Evolutionary conservation across 2,888 invertebrate species (phyloP), one percentile per base, ranked within the genome.

Genomic region (Drosophila macrospina): DNA sequence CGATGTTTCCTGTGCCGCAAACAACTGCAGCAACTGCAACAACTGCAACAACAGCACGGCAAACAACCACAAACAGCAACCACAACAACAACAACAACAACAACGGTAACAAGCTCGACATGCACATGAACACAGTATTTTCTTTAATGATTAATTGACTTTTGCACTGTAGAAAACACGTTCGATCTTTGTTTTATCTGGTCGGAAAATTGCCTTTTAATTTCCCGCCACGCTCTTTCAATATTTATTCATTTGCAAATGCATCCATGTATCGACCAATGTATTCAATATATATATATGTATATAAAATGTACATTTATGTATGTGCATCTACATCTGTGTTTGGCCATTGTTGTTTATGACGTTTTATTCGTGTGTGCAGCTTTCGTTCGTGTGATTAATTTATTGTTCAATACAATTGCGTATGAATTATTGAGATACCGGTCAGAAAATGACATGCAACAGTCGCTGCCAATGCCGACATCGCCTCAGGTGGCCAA

Each of bases 391-490:
- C 87, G 87, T 82, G 85, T 82, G 81, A 82, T 86, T 82, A 86
- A 82, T 82, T 82, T 82, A 82, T 82, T 82, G 87, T 84, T 84
- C 87, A 82, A 82, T 86, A 81, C 81, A 82, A 82, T 82, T 82
- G 81, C 87, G 85, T 82, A 82, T 81, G 87, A 81, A 81, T 81
- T 81, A 81, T 82, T 86, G 81, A 82, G 81, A 82, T 82, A 84
- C 75, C 69, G 81, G 78, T 84, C 81, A 84, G 78, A 80, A 82
- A 82, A 86, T 86, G 81, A 86, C 81, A 84, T 82, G 81, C 87
- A 86, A 86, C 72, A 65, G 80, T 57, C 77, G 57, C 45, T 15
- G 28, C 30, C 62, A 30, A 4, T n/a, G 62, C 64, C 76, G 37
- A 74, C 78, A 39, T 77, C 74, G 74, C 78, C 74, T 78, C 78